Conservation (phyloP, 2,113 vertebrate genomes). For the Muscicapa adusta region DNA sequence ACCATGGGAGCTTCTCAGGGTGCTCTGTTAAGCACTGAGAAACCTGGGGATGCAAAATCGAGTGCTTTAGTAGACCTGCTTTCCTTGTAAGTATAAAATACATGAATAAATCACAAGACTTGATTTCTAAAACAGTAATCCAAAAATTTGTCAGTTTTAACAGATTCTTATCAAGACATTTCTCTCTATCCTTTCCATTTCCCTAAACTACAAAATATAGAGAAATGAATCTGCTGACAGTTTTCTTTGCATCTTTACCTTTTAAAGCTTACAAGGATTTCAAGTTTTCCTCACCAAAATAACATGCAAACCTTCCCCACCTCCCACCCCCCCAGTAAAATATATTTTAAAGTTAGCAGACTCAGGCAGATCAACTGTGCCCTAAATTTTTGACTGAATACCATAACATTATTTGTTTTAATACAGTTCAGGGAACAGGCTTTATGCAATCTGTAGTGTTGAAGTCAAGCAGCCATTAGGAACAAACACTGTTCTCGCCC, state of each 20-base stretch:
- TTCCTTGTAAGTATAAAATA: neutral
- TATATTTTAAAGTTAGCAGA: neutral
- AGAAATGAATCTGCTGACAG: neutral
- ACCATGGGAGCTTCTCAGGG: neutral
- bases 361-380: neutral
- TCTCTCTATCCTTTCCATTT: neutral
- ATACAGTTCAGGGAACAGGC: slow-evolving; percentile 8
- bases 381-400: neutral
- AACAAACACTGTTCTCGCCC: neutral
- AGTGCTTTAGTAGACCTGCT: neutral
- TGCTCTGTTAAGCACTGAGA: neutral
- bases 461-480: slow-evolving; percentile 39
- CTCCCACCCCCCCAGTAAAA: neutral
- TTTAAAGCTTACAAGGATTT: neutral
- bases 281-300: neutral
- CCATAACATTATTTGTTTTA: neutral
- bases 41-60: neutral
- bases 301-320: neutral
- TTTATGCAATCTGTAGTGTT: slow-evolving; percentile 29
- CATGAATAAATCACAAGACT: neutral
- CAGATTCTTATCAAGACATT: neutral
- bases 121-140: neutral
- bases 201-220: neutral
- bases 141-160: neutral
- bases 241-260: neutral